A percentile compares a stretch with the other conserved stretches of the same genome.
Conservation (phyloP, 1,140 invertebrate genomes). For the Drosophila sturtevanti region DNA sequence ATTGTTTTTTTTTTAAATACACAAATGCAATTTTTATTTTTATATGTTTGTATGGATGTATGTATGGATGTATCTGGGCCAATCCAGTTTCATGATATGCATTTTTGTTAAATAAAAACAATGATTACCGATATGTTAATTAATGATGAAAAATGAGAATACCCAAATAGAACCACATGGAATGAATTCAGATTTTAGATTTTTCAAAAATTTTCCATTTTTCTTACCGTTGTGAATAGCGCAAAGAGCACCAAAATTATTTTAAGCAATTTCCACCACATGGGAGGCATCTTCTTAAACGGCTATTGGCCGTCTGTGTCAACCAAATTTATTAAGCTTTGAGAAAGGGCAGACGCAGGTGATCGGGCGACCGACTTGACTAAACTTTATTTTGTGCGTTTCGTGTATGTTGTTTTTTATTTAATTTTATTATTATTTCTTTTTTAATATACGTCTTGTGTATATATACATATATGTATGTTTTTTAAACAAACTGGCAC, state of each 20-base stretch:
- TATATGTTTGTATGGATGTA: too few species aligned
- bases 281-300: slow-evolving; percentile 54
- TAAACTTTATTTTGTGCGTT: slow-evolving; percentile 20
- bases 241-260: slow-evolving; percentile 57
- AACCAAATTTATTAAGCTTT: slow-evolving; percentile 2
- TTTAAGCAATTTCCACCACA: slow-evolving; percentile 64
- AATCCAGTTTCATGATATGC: too few species aligned
- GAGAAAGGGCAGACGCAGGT: too few species aligned
- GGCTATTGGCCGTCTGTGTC: slow-evolving; percentile 43
- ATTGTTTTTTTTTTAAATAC: too few species aligned
- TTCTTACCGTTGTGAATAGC: slow-evolving; percentile 61
- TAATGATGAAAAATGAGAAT: neutral
- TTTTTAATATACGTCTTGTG: slow-evolving; percentile 43
- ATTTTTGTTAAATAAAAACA: neutral
- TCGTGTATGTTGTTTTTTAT: slow-evolving; percentile 26
- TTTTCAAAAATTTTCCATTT: neutral
- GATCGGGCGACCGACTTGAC: slow-evolving; percentile 17
- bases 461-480: slow-evolving; percentile 49
- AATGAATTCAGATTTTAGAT: neutral
- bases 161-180: slow-evolving; percentile 9
- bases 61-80: too few species aligned
- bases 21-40: neutral
- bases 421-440: slow-evolving; percentile 25
- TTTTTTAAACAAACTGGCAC: slow-evolving; percentile 76
- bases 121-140: neutral